phyloP scores from a whole-genome alignment of 2,797 vertebrate genomes.

The Acanthis flammea region DNA sequence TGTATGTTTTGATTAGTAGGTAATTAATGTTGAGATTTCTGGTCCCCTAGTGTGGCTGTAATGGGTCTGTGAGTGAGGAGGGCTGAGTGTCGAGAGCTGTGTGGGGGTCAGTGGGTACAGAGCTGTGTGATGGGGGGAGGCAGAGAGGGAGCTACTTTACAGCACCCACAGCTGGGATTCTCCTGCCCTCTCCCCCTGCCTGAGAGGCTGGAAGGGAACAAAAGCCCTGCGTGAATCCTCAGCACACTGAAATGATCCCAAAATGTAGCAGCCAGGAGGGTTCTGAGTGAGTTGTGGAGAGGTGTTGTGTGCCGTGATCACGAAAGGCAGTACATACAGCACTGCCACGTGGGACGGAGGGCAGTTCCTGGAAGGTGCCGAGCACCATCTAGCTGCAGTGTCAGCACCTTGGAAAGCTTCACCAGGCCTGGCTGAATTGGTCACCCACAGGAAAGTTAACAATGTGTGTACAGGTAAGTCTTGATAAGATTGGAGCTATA shows the following conservation, averaged over 20 bases:
- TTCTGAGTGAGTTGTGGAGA: background rate
- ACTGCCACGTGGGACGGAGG: background rate
- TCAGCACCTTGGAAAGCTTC: background rate
- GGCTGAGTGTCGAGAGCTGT: accelerated
- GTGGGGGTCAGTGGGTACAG: background rate
- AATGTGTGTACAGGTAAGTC: background rate
- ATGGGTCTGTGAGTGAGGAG: background rate
- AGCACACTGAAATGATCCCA: background rate
- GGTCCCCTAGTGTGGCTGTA: background rate
- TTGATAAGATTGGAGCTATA: background rate
- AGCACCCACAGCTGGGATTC: accelerated
- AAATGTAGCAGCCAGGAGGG: background rate
- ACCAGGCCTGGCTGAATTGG: background rate
- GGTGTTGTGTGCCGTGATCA: accelerated
- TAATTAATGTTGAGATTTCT: background rate
- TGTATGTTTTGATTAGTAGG: background rate
- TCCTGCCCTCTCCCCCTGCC: background rate
- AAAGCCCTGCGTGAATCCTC: background rate
- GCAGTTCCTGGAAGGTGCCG: background rate
- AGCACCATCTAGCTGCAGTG: background rate
- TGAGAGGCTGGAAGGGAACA: background rate
- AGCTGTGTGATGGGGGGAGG: background rate
- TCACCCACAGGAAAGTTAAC: background rate
- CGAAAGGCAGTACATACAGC: accelerated
- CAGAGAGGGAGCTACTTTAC: background rate